Evolutionary conservation across 2,888 invertebrate genomes (phyloP), one percentile per base, ranked within the genome.

Genomic region (Blastobasis lacticolella): DNA sequence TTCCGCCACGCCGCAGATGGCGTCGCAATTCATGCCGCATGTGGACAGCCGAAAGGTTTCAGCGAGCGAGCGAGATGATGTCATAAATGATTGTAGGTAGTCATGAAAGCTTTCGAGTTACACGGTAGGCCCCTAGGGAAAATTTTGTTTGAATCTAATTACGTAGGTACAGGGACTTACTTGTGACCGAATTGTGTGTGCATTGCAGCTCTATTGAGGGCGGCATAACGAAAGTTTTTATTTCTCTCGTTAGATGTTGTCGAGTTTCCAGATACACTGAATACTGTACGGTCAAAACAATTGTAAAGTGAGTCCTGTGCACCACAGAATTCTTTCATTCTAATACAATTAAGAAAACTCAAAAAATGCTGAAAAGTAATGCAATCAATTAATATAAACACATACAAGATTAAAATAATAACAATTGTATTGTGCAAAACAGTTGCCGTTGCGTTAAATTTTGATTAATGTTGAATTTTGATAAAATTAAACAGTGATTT

Each of bases 171-270:
- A 43, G 49, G 38, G 49, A 68, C 79, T 74, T 81, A 95, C 94
- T 91, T 93, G 71, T 95, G 94, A 49, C 93, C 93, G 78, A 97
- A 97, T 63, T 94, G 93, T 47, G 94, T 94, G 75, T 97, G 96
- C 66, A 97, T 89, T 36, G 96, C 94, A 0, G 97, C 96, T 57
- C 97, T 88, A 75, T 97, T 97, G n/a, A 97, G 88, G 10, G 96
- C 95, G 5, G 97, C 96, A 74, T 95, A 97, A 69, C 97, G 90
- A 67, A 94, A 94, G 45, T 93, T 93, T 69, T 92, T 92, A 55
- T 88, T 88, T 58, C 81, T 81, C 49, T 88, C 86, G 45, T 81
- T 85, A 58, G 90, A 90, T 46, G 90, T 88, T n/a, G 75, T 73
- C 46, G 77, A 84, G 54, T 58, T 73, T 3, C 68, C 73, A 1